Evolutionary conservation across 1,140 invertebrate species (phyloP), one percentile per base, ranked within the genome.

Genomic region (Seison nebaliae): DNA sequence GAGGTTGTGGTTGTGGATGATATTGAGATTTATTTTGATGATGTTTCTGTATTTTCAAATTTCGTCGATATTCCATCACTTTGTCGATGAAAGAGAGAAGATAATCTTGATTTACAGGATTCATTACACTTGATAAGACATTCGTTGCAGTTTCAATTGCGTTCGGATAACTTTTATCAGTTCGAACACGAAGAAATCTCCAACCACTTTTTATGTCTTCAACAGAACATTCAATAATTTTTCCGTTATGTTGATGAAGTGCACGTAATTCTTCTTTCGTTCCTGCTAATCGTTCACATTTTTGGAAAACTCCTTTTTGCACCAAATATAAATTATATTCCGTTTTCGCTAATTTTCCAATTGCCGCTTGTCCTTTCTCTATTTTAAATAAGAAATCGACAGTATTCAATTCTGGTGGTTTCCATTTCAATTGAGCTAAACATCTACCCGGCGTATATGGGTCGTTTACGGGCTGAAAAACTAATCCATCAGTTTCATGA

Each of bases 111-210:
- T 29, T 16, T 18, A 2, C 8, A 18, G 12, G n/a, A 14, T 12
- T 16, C n/a, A 7, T 11, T 11, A n/a, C 8, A 1, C 5, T 26
- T 23, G 8, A 21, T 24, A 11, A 23, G 23, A 45, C 64, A 79
- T 76, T 68, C 38, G 58, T 49, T 16, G 78, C 80, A 5, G 83
- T 91, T 2, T 62, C 67, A 37, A 57, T 72, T 35, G 72, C 73
- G 59, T 98, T 96, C 1, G 91, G 86, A 59, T 74, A 80, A 1
- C 77, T 83, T 61, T 98, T 98, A 55, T 98, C 91, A 0, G 74
- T 86, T 49, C 91, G 65, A 55, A 86, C 76, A 34, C 86, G 67
- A 76, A 96, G 81, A 51, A 86, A 91, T 28, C 73, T 66, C 91
- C 91, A 98, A 16, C 28, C 26, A 20, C 65, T 61, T n/a, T 47